Evolutionary conservation across 2,113 vertebrate species (phyloP), one percentile per base, ranked within the genome.

Genomic region (Bothrops jararaca): DNA sequence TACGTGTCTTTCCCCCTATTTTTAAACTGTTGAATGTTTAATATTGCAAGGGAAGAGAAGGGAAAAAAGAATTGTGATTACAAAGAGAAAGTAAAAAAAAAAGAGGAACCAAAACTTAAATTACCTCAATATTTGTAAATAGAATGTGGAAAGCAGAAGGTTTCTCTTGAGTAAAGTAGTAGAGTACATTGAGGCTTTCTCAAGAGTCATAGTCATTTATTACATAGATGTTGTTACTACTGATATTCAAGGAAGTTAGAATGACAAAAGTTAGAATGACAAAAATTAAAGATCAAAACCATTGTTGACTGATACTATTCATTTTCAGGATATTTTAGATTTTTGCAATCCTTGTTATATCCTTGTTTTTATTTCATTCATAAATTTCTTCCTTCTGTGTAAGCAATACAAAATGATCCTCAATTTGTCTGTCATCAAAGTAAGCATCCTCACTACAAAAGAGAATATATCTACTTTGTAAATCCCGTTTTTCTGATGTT

Each of bases 291-390:
- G 15, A 50, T 85, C 39, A 0, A 89, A 87, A 92, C 90, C 45
- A 0, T 93, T 95, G 92, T 52, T 92, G 57, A 52, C 88, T 92
- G 80, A 57, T 89, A 89, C 90, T 74, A 12, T 58, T 87, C 42
- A 24, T 29, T 4, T 89, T 94, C 86, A 92, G 92, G 86, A 45
- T 90, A 95, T 91, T 94, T 95, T 42, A 91, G 86, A 95, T 93
- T 96, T 95, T 95, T 91, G 94, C 85, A 90, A 93, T 85, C 92
- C 54, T 8, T 93, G 20, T 64, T 64, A 29, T 50, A 50, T 50
- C 48, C 48, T 42, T 93, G 24, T 29, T 88, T 50, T 58, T 90
- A 94, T 92, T 92, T 90, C 29, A 54, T 90, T 95, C 52, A 87
- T n/a, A 29, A 85, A 0, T 42, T 58, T 60, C 5, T 85, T 39